These are phyloP conservation scores for Aurelia aurita complex sp. Pacific DNA, from an alignment of 30 jellyfish, hydroid and myxozoan species.

Conservation along the genomic window DNA sequence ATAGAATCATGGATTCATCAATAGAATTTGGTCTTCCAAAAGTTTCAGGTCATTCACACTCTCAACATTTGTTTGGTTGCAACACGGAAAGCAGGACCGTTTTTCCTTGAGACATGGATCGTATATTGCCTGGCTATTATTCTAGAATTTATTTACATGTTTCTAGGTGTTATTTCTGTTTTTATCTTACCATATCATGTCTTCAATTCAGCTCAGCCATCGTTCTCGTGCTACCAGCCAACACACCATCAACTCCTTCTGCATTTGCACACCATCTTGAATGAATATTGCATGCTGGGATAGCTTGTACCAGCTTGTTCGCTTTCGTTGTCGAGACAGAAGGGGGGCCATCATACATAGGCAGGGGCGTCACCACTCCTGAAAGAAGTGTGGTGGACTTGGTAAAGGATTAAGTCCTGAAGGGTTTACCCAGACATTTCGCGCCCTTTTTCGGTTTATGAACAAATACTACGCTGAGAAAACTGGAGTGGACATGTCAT, in stretches of 20 bases:
- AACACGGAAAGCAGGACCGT: not conserved
- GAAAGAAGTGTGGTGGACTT: not conserved
- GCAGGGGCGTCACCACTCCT: not conserved
- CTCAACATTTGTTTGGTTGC: too few relatives aligned
- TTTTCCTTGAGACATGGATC: not conserved
- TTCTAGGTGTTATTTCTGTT: not conserved
- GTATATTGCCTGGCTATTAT: not conserved
- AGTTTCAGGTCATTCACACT: not conserved
- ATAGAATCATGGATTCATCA: conserved; percentile 21
- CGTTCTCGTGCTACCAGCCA: conserved; percentile 18
- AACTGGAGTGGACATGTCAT: too few relatives aligned
- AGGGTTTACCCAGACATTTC: too few relatives aligned
- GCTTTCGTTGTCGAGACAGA: not conserved
- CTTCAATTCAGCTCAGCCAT: not conserved
- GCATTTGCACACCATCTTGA: conserved; percentile 43
- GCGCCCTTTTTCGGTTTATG: too few relatives aligned
- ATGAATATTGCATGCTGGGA: conserved; percentile 35
- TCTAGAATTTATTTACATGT: not conserved
- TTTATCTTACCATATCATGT: not conserved
- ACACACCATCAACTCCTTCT: conserved; percentile 35
- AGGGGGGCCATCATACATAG: not conserved
- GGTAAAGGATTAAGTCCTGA: too few relatives aligned
- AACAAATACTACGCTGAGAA: too few relatives aligned
- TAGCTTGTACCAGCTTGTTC: conserved; percentile 26
- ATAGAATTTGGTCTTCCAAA: conserved; percentile 25